A percentile compares a stretch with the other conserved stretches of the same genome.
phyloP scores from a whole-genome alignment of 1,140 invertebrate genomes.

The Anthonomus grandis region DNA sequence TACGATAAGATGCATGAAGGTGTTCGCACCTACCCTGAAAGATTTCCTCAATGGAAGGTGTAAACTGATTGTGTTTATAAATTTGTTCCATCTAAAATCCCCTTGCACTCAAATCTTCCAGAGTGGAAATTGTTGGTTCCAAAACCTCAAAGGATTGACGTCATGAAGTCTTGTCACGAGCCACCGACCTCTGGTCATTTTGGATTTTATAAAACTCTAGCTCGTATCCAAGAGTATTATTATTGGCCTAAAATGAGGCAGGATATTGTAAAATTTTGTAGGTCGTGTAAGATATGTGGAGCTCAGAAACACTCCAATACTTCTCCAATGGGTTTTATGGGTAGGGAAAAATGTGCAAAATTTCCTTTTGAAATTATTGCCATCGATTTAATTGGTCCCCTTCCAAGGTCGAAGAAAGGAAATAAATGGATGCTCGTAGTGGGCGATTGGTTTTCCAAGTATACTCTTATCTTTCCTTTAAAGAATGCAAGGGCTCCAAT shows the following conservation, averaged over 20 bases:
- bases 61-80: conserved; percentile 22
- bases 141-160: not conserved
- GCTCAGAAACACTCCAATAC: conserved; percentile 14
- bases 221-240: conserved; percentile 13
- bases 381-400: conserved; percentile 46
- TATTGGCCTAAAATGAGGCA: conserved; percentile 27
- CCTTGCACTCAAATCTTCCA: not conserved
- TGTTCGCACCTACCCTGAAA: too few species aligned
- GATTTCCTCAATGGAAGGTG: conserved; percentile 20
- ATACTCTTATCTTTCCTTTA: conserved; percentile 20
- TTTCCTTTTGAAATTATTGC: conserved; percentile 32
- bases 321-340: conserved; percentile 18
- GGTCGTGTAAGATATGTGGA: conserved; percentile 22
- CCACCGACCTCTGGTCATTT: too few species aligned
- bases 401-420: conserved; percentile 29
- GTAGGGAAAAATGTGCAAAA: conserved; percentile 21
- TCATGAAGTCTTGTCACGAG: conserved; percentile 18
- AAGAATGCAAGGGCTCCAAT: conserved; percentile 5
- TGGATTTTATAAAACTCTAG: conserved; percentile 27
- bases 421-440: conserved; percentile 45
- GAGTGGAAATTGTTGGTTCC: conserved; percentile 30
- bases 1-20: too few species aligned
- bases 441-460: conserved; percentile 33
- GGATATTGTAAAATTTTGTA: conserved; percentile 15
- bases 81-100: not conserved